Evolutionary conservation across 2,797 vertebrate genomes (phyloP), one percentile per base, ranked within the genome.

Genomic region (Girardinus metallicus): DNA sequence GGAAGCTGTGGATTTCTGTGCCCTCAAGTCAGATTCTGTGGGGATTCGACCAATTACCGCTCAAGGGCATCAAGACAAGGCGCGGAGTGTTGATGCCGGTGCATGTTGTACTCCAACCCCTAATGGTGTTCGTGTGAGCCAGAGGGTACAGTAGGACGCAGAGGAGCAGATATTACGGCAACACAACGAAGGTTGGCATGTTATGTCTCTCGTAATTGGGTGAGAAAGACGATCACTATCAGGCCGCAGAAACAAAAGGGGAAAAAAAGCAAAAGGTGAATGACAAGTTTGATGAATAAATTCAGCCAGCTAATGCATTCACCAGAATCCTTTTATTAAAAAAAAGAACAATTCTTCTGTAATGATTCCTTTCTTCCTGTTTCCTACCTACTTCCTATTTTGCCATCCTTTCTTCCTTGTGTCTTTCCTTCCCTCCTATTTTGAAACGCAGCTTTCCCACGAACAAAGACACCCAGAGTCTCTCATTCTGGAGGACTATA

Each of bases 11-110:
- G 93, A 93, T 94, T 93, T 92, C 88, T 85, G 84, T 93, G 90
- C 91, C 93, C 93, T 94, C 88, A 91, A 94, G 93, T 90, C 91
- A 90, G 93, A 94, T 93, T 93, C 90, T 91, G 86, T 84, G 82
- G 92, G 92, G 92, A 94, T 94, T 93, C 92, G 83, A 93, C 92
- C 94, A 95, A 95, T 95, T 95, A 95, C 91, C 4, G 89, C 93
- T 94, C 93, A 94, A 94, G 93, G 92, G 94, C 93, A 93, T 91
- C 87, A 88, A 94, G 92, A 92, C 92, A 93, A 93, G 91, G 91
- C 86, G 83, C 79, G 82, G 81, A 85, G 89, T 82, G 86, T 86
- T 84, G 88, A 83, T 73, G 71, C 85, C 74, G 10, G 85, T 55
- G 87, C 85, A 89, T 89, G 89, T 91, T 88, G 85, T 89, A 80